Conservation (phyloP, 2,888 invertebrate species). For the Dyspetes luteomarginatus region DNA sequence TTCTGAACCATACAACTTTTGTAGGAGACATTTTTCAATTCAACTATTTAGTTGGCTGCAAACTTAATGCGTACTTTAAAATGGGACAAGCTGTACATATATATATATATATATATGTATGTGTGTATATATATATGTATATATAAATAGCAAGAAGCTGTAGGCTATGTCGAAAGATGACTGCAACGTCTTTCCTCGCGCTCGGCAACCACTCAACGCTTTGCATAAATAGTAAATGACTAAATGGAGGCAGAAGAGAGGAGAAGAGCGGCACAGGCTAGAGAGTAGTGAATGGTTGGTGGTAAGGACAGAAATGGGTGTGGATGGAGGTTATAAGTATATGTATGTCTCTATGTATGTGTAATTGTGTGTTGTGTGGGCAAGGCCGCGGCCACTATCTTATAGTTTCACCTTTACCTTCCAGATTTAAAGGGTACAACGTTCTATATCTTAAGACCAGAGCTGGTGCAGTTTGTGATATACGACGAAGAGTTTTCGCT, state of each 20-base stretch:
- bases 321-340: too few relatives aligned
- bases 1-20: too few relatives aligned
- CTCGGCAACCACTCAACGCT: slow-evolving; percentile 61
- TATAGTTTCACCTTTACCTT: slow-evolving; percentile 65
- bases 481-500: too few relatives aligned
- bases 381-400: slow-evolving; percentile 62
- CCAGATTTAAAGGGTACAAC: slow-evolving; percentile 67
- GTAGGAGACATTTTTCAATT: too few relatives aligned
- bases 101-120: too few relatives aligned
- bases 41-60: too few relatives aligned
- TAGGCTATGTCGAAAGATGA: slow-evolving; percentile 49
- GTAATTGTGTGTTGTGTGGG: slow-evolving; percentile 27
- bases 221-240: slow-evolving; percentile 76
- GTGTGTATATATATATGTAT: too few relatives aligned
- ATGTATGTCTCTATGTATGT: too few relatives aligned
- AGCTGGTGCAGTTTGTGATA: too few relatives aligned
- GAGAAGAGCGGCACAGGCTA: slow-evolving; percentile 29
- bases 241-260: slow-evolving; percentile 67
- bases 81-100: too few relatives aligned
- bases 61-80: too few relatives aligned
- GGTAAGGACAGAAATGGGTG: slow-evolving; percentile 1
- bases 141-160: background rate
- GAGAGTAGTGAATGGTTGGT: slow-evolving; percentile 39
- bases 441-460: slow-evolving; percentile 19
- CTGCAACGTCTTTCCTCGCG: slow-evolving; percentile 46